Evolutionary conservation across 2,113 vertebrate genomes (phyloP).

Genomic region (Lepidothrix coronata): DNA sequence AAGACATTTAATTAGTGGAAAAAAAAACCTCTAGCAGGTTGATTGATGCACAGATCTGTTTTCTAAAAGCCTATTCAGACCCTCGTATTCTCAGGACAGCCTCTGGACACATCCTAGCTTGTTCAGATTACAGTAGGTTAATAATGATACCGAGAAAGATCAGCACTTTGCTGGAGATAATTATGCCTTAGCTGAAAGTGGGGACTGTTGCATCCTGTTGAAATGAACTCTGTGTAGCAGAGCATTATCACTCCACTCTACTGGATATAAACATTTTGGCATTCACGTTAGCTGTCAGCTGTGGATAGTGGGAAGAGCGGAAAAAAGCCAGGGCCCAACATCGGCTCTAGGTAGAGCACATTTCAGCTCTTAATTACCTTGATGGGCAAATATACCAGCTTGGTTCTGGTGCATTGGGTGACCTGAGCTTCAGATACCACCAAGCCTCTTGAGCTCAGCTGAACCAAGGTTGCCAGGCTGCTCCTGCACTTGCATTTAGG

Average conservation of each 20-base stretch:
- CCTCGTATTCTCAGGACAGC: background rate
- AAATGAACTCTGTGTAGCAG: background rate
- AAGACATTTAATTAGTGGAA: background rate
- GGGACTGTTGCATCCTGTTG: background rate
- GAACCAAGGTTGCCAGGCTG: background rate
- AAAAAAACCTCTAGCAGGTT: background rate
- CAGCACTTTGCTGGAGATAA: background rate
- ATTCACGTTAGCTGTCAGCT: background rate
- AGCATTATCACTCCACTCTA: background rate
- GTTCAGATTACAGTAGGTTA: background rate
- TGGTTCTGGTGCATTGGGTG: background rate
- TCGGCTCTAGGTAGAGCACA: background rate
- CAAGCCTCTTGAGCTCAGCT: background rate
- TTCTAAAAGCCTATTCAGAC: background rate
- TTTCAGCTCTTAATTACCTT: background rate
- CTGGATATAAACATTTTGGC: background rate
- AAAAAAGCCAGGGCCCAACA: background rate
- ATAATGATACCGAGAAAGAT: background rate
- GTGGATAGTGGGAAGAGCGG: background rate
- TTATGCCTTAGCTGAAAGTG: background rate
- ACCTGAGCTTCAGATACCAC: fast-evolving
- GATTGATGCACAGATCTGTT: background rate
- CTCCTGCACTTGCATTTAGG: fast-evolving
- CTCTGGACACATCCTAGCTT: background rate
- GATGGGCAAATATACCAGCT: background rate